Conservation (phyloP, 2,888 invertebrate genomes). For the Caradrina clavipalpis region DNA sequence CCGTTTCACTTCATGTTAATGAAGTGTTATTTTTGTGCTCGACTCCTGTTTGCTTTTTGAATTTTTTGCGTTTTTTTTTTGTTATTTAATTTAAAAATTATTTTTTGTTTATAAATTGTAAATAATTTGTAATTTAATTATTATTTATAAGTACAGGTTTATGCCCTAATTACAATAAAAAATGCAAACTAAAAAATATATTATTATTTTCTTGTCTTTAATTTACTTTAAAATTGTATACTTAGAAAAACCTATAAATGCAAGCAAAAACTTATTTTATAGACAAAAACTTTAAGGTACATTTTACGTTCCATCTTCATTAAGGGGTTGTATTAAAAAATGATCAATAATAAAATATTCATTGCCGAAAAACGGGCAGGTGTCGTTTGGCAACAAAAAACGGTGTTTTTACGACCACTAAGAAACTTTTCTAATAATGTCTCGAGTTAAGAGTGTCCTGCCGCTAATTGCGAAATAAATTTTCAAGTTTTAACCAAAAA, state of each 20-base stretch:
- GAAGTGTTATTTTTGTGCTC: slow-evolving; percentile 66
- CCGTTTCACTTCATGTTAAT: slow-evolving; percentile 71
- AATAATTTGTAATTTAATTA: no score
- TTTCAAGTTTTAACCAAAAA: slow-evolving; percentile 88
- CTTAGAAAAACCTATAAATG: neutral
- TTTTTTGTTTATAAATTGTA: neutral
- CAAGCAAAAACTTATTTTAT: neutral
- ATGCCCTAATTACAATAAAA: no score
- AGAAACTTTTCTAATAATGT: slow-evolving; percentile 90
- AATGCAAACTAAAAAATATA: no score
- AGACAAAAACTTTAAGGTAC: neutral
- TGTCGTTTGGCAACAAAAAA: slow-evolving; percentile 79
- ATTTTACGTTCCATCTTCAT: slow-evolving; percentile 21
- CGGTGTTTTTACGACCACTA: slow-evolving; percentile 85
- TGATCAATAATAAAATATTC: slow-evolving; percentile 62
- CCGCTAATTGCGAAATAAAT: slow-evolving; percentile 91
- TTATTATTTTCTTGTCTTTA: neutral
- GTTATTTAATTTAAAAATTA: neutral
- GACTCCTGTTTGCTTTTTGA: slow-evolving; percentile 36
- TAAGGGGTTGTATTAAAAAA: slow-evolving; percentile 53
- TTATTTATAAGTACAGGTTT: no score
- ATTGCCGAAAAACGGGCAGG: slow-evolving; percentile 73
- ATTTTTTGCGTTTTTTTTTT: slow-evolving; percentile 27
- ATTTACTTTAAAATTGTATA: neutral
- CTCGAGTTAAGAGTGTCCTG: slow-evolving; percentile 80